Percentiles rank a stretch among this genome's conserved stretches.
phyloP scores from a whole-genome alignment of 1,140 invertebrate species.

The Babylonia areolata region DNA sequence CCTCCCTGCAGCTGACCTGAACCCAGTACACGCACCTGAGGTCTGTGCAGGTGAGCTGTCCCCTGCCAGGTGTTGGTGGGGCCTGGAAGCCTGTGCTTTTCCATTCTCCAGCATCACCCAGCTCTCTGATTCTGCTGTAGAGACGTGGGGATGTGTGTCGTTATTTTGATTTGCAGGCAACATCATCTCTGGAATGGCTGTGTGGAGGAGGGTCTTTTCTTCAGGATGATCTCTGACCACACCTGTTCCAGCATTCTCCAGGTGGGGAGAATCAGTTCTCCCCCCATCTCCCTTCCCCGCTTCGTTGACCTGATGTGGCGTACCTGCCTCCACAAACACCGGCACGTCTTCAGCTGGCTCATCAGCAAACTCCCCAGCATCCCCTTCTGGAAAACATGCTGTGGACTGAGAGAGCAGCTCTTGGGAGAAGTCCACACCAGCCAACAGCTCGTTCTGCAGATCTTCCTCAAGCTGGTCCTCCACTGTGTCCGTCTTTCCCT shows the following conservation, averaged over 20 bases:
- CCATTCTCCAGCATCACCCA: neutral
- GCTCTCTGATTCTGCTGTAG: neutral
- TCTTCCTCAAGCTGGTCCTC: neutral
- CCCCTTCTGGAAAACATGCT: neutral
- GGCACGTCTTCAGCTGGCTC: neutral
- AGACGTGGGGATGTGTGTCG: too few species aligned
- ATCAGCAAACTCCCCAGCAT: neutral
- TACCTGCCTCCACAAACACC: neutral
- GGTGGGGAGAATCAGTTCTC: too few species aligned
- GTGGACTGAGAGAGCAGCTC: constrained; percentile 15
- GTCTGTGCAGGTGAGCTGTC: neutral
- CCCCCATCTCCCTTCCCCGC: too few species aligned
- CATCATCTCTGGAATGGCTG: neutral
- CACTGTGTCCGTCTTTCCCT: neutral
- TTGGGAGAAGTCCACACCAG: constrained; percentile 22
- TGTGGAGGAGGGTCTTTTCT: neutral
- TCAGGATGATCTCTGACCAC: neutral
- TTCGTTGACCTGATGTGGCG: neutral
- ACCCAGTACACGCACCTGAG: neutral
- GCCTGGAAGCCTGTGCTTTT: neutral
- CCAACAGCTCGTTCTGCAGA: neutral
- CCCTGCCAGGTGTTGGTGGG: neutral
- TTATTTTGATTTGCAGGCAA: neutral
- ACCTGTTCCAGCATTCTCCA: too few species aligned
- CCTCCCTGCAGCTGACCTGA: neutral